Base-by-base conservation (phyloP, 2,888 invertebrate species). In the Pediacus dermestoides region DNA sequence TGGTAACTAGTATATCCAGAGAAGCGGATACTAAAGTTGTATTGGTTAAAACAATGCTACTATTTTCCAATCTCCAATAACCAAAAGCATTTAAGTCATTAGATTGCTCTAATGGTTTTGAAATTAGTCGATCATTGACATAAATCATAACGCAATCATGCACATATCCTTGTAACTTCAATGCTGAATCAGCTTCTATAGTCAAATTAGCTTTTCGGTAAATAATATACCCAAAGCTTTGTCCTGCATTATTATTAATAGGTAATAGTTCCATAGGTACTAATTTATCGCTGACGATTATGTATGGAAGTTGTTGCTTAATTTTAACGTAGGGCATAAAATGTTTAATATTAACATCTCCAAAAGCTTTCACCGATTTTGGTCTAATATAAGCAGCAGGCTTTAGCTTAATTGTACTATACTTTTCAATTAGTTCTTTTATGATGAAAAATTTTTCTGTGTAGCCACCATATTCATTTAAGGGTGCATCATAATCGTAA, bases 401-500 rank as follows among this genome's bases (percentile, higher is more conserved):
- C 10, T 30, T 42, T 1, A 39, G 35, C 26, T 37, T 39, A 6
- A 44, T 21, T 7, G 32, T 12, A 13, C 37, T 65, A 40, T 71
- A 69, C 34, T 60, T 55, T n/a, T 42, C 43, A 4, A 68, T 26
- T n/a, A 80, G 70, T 4, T 82, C 70, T 50, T 83, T 77, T 34
- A 90, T 77, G 30, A 52, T 39, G 50, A 55, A 46, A 45, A 77
- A 69, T 70, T 94, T 94, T 0, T 76, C 72, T 0, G 91, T 92
- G 1, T 86, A 82, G 70, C 93, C 92, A 1, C 94, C 94, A 34
- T 88, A 85, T 68, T 95, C 94, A 8, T 75, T 78, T 48, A 95
- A 70, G 0, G 93, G 92, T 1, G 93, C 86, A 64, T 92, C 90
- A 61, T 93, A 95, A 65, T 60, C 60, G 31, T 70, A 67, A 34